Conservation (phyloP, 2,113 vertebrate species). For the Propithecus coquereli region DNA sequence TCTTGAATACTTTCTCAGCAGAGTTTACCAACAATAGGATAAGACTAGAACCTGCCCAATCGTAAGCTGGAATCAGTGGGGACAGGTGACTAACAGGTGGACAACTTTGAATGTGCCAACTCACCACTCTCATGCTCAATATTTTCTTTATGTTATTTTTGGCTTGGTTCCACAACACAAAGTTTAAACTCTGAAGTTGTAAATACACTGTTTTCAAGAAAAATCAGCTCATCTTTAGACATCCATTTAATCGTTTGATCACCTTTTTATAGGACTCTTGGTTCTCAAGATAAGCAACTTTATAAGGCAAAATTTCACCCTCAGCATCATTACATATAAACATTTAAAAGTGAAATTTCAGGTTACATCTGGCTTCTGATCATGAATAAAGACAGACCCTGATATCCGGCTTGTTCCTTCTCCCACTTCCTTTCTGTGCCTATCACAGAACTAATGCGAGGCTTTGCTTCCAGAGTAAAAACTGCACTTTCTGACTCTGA, state of each 20-base stretch:
- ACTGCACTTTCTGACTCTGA: neutral
- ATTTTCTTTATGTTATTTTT: neutral
- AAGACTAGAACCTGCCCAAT: neutral
- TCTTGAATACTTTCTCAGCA: neutral
- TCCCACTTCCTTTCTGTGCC: neutral
- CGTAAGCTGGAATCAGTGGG: neutral
- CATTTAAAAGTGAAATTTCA: neutral
- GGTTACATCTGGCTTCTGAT: neutral
- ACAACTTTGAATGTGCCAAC: neutral
- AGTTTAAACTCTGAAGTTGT: neutral
- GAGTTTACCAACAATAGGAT: neutral
- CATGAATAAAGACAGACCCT: neutral
- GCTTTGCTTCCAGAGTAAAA: neutral
- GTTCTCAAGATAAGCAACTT: neutral
- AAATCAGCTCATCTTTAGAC: neutral
- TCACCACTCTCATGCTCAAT: neutral
- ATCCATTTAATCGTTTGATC: neutral
- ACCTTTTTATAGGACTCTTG: neutral
- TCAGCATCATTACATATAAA: neutral
- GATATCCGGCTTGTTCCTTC: accelerated
- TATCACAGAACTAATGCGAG: accelerated
- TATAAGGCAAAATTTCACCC: neutral
- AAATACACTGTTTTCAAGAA: neutral
- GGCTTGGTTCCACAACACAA: neutral
- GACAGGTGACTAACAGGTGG: neutral